Evolutionary conservation across 2,113 vertebrate species (phyloP).

Genomic region (Colius striatus): DNA sequence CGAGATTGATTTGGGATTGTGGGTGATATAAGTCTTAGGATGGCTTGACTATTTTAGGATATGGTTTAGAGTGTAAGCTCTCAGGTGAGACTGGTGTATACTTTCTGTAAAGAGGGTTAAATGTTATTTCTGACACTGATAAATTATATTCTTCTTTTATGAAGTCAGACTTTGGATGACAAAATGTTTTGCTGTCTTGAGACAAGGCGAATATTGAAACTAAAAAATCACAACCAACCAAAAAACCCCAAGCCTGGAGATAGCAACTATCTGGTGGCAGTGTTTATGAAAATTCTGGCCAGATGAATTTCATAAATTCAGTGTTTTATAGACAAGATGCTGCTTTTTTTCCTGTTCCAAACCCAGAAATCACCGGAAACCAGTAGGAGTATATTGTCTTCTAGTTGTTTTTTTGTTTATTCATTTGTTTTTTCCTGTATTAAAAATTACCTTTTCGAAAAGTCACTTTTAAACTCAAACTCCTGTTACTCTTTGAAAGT

Average conservation of each 20-base stretch:
- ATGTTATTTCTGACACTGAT: not conserved
- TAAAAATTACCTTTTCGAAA: not conserved
- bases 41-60: not conserved
- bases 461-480: slow-evolving; percentile 6
- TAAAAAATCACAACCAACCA: not conserved
- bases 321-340: not conserved
- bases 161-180: not conserved
- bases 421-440: not conserved
- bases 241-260: not conserved
- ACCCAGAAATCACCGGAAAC: not conserved
- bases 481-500: not conserved
- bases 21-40: not conserved
- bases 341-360: not conserved
- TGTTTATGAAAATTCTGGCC: not conserved
- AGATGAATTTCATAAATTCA: not conserved
- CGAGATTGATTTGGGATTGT: not conserved
- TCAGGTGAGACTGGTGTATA: not conserved
- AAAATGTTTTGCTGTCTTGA: not conserved
- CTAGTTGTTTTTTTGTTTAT: not conserved
- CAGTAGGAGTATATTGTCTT: not conserved
- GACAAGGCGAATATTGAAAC: not conserved
- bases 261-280: not conserved
- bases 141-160: not conserved
- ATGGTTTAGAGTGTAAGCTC: not conserved
- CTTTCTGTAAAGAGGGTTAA: not conserved